These are phyloP conservation scores for Orgyia antiqua DNA, from an alignment of 2,888 invertebrate species.

Conservation along the genomic window DNA sequence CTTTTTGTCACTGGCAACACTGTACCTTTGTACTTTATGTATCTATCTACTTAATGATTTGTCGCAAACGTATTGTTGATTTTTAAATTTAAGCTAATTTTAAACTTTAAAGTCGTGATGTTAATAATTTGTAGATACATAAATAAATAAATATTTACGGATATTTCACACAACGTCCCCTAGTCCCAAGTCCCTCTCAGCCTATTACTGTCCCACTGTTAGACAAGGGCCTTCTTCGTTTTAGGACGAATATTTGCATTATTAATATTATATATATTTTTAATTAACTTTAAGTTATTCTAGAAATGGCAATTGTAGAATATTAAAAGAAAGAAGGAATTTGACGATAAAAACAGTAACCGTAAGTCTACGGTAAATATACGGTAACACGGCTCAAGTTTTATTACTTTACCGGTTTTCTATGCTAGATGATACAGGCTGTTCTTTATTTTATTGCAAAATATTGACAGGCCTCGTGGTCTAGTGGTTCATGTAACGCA, in stretches of 20 bases:
- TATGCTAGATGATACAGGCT: conserved; percentile 35
- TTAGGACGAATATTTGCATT: too few relatives aligned
- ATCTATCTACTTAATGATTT: conserved; percentile 12
- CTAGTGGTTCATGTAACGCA: too few relatives aligned
- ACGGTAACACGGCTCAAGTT: conserved; percentile 38
- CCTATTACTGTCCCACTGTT: too few relatives aligned
- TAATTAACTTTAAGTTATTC: too few relatives aligned
- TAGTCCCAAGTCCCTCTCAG: too few relatives aligned
- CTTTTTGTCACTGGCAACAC: conserved; percentile 17
- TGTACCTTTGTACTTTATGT: conserved; percentile 16
- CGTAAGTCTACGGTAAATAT: conserved; percentile 3
- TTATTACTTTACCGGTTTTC: conserved; percentile 51
- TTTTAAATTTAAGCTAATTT: not conserved
- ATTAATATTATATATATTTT: too few relatives aligned
- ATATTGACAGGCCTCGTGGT: too few relatives aligned
- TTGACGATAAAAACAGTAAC: conserved; percentile 51
- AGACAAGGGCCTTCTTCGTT: too few relatives aligned
- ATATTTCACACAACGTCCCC: too few relatives aligned
- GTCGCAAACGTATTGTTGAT: conserved; percentile 1
- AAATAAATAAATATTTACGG: too few relatives aligned
- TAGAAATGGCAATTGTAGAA: conserved; percentile 37
- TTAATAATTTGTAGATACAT: too few relatives aligned
- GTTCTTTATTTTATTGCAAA: too few relatives aligned
- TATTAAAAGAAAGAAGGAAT: conserved; percentile 59
- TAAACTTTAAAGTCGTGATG: not conserved